These are phyloP conservation scores for Psittacula echo DNA, from an alignment of 2,797 vertebrate species.

Conservation along the genomic window DNA sequence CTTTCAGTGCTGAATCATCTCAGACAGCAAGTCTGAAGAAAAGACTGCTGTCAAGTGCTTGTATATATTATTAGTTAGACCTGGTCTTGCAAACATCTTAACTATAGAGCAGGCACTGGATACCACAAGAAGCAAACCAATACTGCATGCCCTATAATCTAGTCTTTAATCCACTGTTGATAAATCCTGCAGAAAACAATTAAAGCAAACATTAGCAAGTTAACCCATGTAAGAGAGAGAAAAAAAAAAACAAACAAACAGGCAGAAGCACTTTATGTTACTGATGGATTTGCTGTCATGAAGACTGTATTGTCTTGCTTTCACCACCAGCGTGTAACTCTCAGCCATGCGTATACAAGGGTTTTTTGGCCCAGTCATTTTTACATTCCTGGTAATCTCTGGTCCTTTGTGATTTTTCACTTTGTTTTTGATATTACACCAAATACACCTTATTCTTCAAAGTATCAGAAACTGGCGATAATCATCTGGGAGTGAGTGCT, in stretches of 20 bases:
- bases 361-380: not conserved
- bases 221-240: not conserved
- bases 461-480: not conserved
- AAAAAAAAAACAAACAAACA: not conserved
- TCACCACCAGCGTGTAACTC: not conserved
- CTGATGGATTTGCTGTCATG: not conserved
- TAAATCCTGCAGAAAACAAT: slow-evolving; percentile 16
- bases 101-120: not conserved
- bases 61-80: not conserved
- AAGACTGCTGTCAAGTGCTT: not conserved
- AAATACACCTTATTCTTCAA: not conserved
- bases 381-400: not conserved
- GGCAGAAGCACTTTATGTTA: not conserved
- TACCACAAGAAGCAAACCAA: not conserved
- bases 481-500: not conserved
- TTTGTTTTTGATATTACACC: not conserved
- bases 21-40: slow-evolving; percentile 4
- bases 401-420: not conserved
- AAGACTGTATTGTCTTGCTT: not conserved
- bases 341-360: not conserved
- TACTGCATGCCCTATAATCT: not conserved
- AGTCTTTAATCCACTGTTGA: not conserved
- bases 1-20: slow-evolving; percentile 37
- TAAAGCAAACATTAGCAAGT: not conserved
- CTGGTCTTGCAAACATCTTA: not conserved